Conservation (phyloP, 2,888 invertebrate species). For the Chrysolina americana region DNA sequence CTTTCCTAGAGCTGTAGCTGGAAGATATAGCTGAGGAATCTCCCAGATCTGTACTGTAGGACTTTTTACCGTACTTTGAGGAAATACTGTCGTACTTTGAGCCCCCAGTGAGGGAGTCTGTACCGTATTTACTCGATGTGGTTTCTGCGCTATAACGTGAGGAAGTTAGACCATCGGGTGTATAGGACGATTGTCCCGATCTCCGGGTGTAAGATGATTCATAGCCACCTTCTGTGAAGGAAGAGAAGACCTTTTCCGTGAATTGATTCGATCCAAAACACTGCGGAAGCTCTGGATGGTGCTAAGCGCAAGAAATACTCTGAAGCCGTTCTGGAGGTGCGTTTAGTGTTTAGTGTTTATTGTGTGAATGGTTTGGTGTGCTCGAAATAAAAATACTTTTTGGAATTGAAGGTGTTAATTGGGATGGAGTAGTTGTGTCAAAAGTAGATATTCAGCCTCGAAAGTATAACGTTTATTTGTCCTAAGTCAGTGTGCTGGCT, state of each 20-base stretch:
- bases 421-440: too few species aligned
- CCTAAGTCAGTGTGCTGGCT: too few species aligned
- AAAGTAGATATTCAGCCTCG: too few species aligned
- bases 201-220: constrained; percentile 64
- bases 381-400: too few species aligned
- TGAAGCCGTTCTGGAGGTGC: constrained; percentile 25
- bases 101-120: constrained; percentile 47
- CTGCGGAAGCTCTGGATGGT: constrained; percentile 40
- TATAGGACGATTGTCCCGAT: constrained; percentile 59
- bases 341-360: neutral
- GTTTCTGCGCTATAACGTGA: constrained; percentile 54
- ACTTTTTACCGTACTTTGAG: constrained; percentile 56
- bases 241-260: constrained; percentile 28
- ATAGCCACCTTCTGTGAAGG: constrained; percentile 64
- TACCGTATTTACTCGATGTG: constrained; percentile 50
- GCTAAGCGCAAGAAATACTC: constrained; percentile 39
- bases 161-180: constrained; percentile 57
- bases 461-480: too few species aligned
- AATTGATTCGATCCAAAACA: neutral
- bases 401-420: too few species aligned
- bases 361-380: neutral
- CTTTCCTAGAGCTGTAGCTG: constrained; percentile 53
- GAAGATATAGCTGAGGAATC: constrained; percentile 51
- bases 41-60: constrained; percentile 43
- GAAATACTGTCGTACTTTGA: constrained; percentile 56